These are phyloP conservation scores for Mesoclemmys tuberculata DNA, from an alignment of 2,113 vertebrate species.

Conservation along the genomic window DNA sequence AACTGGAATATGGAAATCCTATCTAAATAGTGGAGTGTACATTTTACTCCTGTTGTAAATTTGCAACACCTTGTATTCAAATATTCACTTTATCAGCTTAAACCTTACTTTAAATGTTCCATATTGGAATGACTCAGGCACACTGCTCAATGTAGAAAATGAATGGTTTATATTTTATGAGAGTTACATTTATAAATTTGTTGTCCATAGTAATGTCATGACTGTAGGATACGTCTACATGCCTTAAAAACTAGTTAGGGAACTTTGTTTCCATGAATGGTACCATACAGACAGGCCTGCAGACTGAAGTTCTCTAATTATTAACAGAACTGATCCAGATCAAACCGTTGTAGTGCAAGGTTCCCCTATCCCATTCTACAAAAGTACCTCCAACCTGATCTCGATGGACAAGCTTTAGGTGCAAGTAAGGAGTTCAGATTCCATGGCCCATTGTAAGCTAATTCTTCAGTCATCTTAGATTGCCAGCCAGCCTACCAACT, in stretches of 20 bases:
- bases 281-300: background rate
- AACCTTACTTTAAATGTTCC: background rate
- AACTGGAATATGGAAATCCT: slow-evolving; percentile 23
- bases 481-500: background rate
- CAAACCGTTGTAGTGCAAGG: background rate
- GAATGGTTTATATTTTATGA: background rate
- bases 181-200: background rate
- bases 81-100: background rate
- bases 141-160: background rate
- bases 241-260: background rate
- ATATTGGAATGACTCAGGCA: background rate
- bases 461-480: background rate
- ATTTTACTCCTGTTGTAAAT: background rate
- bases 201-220: background rate
- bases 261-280: background rate
- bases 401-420: background rate
- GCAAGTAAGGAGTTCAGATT: background rate
- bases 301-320: background rate
- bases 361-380: background rate
- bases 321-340: background rate
- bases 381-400: background rate
- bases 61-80: slow-evolving; percentile 2
- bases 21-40: background rate
- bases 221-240: background rate
- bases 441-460: background rate